Evolutionary conservation across 2,888 invertebrate genomes (phyloP), one percentile per base, ranked within the genome.

Genomic region (Drosophila parthenogenetica): DNA sequence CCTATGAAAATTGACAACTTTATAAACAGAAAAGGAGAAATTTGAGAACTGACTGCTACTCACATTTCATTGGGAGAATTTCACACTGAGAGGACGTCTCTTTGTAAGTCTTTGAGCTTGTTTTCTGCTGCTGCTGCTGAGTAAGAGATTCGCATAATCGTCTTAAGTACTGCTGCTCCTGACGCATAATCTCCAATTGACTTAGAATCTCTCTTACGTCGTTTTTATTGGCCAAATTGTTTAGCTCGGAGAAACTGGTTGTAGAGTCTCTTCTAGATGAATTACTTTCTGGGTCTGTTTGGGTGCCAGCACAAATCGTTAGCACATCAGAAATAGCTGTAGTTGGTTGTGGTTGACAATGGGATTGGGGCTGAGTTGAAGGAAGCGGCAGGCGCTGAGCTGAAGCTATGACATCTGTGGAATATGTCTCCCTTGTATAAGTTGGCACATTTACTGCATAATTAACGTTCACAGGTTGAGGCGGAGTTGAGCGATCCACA

Each of bases 291-390:
- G 68, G 2, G 13, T 91, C 91, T 1, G 92, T 91, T 79, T 91
- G 91, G 10, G 92, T 91, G 45, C 90, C 83, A 5, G 90, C 90
- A 69, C 91, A 92, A 69, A 90, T 90, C 0, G 90, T 91, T 3
- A 90, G 81, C 8, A 90, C 82, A 63, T 79, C 86, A 1, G 19
- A 19, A 40, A 29, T 5, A 14, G 11, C n/a, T 29, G 14, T n/a
- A 29, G 19, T 49, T 8, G 25, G 11, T 19, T 10, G 16, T 8
- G 32, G 13, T 7, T n/a, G 5, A 14, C 2, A 19, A 25, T 60
- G 43, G 3, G 29, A 11, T 46, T 29, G 39, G 2, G 22, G 16
- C 5, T 48, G 48, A 3, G 22, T 2, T 49, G 22, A 37, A 11
- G 49, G 19, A 45, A 40, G 43, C 2, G 48, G 39, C 40, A 46